A percentile compares a stretch with the other conserved stretches of the same genome.
phyloP scores from a whole-genome alignment of 2,113 vertebrate species.

The Anarrhichthys ocellatus region DNA sequence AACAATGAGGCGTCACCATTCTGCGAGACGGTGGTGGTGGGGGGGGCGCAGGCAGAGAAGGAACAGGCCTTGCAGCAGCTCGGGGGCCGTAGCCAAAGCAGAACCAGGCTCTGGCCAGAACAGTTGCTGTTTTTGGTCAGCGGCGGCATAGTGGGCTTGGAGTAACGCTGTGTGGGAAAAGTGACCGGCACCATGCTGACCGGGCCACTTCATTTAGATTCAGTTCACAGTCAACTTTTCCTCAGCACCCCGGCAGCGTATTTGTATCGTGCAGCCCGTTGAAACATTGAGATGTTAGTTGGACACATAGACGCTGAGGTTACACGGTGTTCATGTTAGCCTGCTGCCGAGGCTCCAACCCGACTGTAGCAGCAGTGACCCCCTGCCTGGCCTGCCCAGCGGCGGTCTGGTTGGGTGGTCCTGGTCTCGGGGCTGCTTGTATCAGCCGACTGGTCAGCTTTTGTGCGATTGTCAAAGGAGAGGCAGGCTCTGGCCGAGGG shows the following conservation, averaged over 20 bases:
- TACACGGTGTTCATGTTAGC: constrained; percentile 7
- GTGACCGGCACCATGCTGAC: constrained; percentile 34
- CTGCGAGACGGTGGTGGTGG: constrained; percentile 19
- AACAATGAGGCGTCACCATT: constrained; percentile 63
- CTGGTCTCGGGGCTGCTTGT: constrained; percentile 28
- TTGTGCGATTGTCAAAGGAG: constrained; percentile 76
- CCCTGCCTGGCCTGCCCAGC: constrained; percentile 34
- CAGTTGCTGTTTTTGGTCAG: constrained; percentile 65
- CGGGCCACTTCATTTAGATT: constrained; percentile 44
- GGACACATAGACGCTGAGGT: constrained; percentile 7
- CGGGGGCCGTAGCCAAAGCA: constrained; percentile 47
- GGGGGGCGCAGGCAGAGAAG: not conserved
- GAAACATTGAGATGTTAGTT: not conserved
- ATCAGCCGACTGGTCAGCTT: constrained; percentile 69
- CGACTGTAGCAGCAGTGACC: constrained; percentile 52
- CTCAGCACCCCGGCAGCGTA: not conserved
- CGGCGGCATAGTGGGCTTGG: constrained; percentile 32
- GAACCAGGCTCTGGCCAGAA: constrained; percentile 45
- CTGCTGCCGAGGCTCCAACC: constrained; percentile 41
- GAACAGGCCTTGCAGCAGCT: constrained; percentile 22
- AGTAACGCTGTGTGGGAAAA: constrained; percentile 61
- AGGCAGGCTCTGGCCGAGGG: constrained; percentile 55
- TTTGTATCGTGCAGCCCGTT: constrained; percentile 6
- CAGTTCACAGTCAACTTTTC: constrained; percentile 27
- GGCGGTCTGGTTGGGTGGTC: constrained; percentile 77